Evolutionary conservation across 2,113 vertebrate genomes (phyloP), one percentile per base, ranked within the genome.

Genomic region (Dasyornis broadbenti): DNA sequence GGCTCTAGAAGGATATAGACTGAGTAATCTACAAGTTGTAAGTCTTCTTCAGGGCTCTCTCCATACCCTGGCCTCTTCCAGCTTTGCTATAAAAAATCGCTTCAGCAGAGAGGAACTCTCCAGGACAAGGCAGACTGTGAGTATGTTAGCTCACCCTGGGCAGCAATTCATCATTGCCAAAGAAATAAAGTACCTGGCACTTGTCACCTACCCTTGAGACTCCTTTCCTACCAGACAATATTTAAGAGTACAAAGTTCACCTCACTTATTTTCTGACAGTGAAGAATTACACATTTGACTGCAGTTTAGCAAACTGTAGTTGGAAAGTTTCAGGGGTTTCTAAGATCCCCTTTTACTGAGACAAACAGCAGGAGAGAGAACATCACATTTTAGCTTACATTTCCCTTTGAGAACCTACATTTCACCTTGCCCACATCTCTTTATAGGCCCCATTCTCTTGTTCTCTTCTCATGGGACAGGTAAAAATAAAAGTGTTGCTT

Each of bases 221-320:
- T 95, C 60, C 89, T 86, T 84, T 91, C 60, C 86, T 70, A 70
- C 20, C 26, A 73, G 83, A 86, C 42, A 94, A 53, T 39, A 91
- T 86, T 69, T 89, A 77, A 89, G 44, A 85, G 49, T 60, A 40
- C 82, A 79, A 68, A 50, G 45, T 78, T 94, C 54, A 73, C 45
- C 72, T 91, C 68, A 42, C 86, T 91, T 91, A 27, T 53, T 89
- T 92, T 91, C 47, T 94, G 89, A 81, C 83, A 89, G 68, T 77
- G 76, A 94, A 90, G 64, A 61, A 81, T 90, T 63, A 60, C 4
- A 65, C 10, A 4, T 72, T 75, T 79, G 64, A 63, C 65, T 59
- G 37, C 39, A 66, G 35, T 70, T 94, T 72, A 33, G 59, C 15
- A 49, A 86, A 47, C 15, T 4, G 6, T 35, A 80, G 33, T 49